Conservation (phyloP, 2,888 invertebrate species). For the Nomada fucata region DNA sequence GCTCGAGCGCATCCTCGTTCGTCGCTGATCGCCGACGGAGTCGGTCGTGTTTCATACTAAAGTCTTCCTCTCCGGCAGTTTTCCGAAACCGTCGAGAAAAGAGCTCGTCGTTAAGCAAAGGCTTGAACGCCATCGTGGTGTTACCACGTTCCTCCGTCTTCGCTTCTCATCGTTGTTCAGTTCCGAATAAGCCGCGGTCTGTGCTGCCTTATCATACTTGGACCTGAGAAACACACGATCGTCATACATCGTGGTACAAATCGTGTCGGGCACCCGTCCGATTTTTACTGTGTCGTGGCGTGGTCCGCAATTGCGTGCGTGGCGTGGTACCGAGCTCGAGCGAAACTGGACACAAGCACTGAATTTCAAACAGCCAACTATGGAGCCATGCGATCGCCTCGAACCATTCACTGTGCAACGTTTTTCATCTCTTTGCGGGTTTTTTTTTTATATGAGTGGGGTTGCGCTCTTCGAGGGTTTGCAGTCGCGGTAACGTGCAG, state of each 20-base stretch:
- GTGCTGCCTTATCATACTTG: conserved; percentile 31
- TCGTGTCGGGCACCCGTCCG: conserved; percentile 42
- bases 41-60: conserved; percentile 78
- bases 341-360: conserved; percentile 44
- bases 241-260: conserved; percentile 24
- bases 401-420: conserved; percentile 15
- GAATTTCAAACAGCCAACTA: conserved; percentile 21
- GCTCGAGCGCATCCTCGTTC: conserved; percentile 81
- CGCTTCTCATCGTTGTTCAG: conserved; percentile 18
- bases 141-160: conserved; percentile 28
- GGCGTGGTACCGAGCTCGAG: conserved; percentile 53
- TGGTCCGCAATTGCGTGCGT: conserved; percentile 58
- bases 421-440: neutral
- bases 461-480: neutral
- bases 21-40: conserved; percentile 80
- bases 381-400: conserved; percentile 35
- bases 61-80: conserved; percentile 52
- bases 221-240: conserved; percentile 11
- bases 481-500: neutral
- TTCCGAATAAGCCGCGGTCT: conserved; percentile 40
- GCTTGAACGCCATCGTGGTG: conserved; percentile 47
- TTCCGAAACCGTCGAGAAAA: conserved; percentile 39
- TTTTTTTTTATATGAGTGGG: conserved; percentile 18
- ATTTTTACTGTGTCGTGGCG: conserved; percentile 42
- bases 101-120: conserved; percentile 40